These are phyloP conservation scores for Coremacera marginata DNA, from an alignment of 2,888 invertebrate species.

Conservation along the genomic window DNA sequence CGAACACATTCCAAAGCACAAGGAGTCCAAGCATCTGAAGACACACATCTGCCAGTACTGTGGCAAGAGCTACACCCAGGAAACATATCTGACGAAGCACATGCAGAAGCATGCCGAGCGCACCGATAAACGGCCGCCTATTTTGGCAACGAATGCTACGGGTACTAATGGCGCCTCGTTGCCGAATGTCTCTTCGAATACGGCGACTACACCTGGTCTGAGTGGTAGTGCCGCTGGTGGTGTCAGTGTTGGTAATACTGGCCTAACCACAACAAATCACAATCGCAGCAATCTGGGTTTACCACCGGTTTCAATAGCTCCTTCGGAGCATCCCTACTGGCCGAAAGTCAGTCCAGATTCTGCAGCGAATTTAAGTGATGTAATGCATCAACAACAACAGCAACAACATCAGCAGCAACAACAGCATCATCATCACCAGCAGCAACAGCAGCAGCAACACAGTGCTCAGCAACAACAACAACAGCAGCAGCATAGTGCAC, in stretches of 20 bases:
- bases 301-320: slow-evolving; percentile 65
- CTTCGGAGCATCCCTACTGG: slow-evolving; percentile 75
- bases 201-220: slow-evolving; percentile 16
- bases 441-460: slow-evolving; percentile 70
- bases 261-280: slow-evolving; percentile 48
- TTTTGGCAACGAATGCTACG: slow-evolving; percentile 73
- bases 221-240: background rate
- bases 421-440: slow-evolving; percentile 73
- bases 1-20: slow-evolving; percentile 99
- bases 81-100: slow-evolving; percentile 98
- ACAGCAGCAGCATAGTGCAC: slow-evolving; percentile 75
- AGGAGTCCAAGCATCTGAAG: slow-evolving; percentile 98
- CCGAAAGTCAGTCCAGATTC: slow-evolving; percentile 88
- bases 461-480: slow-evolving; percentile 62
- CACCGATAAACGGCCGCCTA: slow-evolving; percentile 90
- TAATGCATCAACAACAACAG: slow-evolving; percentile 76
- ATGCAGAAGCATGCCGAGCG: slow-evolving; percentile 98
- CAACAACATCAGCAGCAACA: slow-evolving; percentile 73
- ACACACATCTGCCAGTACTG: slow-evolving; percentile 99
- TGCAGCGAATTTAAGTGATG: slow-evolving; percentile 74
- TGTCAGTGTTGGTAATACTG: slow-evolving; percentile 4
- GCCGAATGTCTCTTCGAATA: slow-evolving; percentile 43
- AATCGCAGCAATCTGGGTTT: slow-evolving; percentile 60
- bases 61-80: slow-evolving; percentile 99
- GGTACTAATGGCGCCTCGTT: slow-evolving; percentile 56